Base-by-base conservation (phyloP, 2,113 vertebrate species). In the Bos indicus region DNA sequence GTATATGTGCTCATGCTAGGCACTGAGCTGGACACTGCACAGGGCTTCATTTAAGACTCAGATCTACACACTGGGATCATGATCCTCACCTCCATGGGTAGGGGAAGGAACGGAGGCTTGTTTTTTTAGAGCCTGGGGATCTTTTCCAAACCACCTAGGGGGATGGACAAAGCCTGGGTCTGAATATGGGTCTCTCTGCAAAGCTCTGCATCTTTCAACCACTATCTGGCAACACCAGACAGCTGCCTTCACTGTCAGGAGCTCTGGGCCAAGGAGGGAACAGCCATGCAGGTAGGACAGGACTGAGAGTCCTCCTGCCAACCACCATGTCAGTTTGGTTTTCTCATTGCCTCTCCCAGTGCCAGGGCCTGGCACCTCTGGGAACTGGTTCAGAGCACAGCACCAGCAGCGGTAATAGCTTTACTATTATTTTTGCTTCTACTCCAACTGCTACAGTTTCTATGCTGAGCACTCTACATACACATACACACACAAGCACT, bases 1-100 rank as follows among this genome's bases (percentile, higher is more conserved):
- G 13, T 30, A 16, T 7, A 0, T 46, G 17, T 5, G 9, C 30
- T 0, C 7, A 1, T 5, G 7, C 15, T 14, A n/a, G 26, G 43
- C 0, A 1, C 36, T 5, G 10, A 13, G 59, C 43, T 19, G 40
- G 64, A 51, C 3, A 40, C 28, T 19, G 23, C 64, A 21, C 6
- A 23, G 48, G 2, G 40, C 7, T 16, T 40, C 5, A 0, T n/a
- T 46, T 46, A 56, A 52, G 23, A n/a, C 81, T 64, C 91, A 87
- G 6, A 80, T 46, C 67, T 33, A 26, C n/a, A 14, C n/a, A 30
- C 0, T 7, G 36, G 16, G 67, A 33, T 15, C 17, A 13, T 36
- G 16, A 21, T 25, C 25, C 60, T 74, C 71, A 88, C 85, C 15
- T 71, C 17, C 51, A 40, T 19, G 23, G 33, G 23, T 19, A 11